Percentiles rank a stretch among this genome's conserved stretches.
phyloP scores from a whole-genome alignment of 2,797 vertebrate species.

The Epinephelus awoara region DNA sequence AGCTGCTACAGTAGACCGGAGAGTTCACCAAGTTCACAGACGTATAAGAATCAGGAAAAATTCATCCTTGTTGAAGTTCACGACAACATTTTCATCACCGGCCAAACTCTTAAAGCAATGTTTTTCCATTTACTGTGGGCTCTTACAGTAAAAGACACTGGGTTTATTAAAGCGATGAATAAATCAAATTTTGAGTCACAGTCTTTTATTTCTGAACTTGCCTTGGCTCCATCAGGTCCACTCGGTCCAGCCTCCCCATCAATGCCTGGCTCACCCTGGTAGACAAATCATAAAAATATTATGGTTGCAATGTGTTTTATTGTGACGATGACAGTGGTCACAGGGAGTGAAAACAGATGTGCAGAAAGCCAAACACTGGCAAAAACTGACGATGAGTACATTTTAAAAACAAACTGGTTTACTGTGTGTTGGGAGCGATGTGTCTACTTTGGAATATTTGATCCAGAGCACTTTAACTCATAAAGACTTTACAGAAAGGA shows the following conservation, averaged over 20 bases:
- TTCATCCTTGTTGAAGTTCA: not conserved
- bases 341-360: slow-evolving; percentile 33
- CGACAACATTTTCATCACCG: not conserved
- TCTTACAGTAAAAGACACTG: not conserved
- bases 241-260: slow-evolving; percentile 89
- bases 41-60: not conserved
- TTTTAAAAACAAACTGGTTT: slow-evolving; percentile 11
- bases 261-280: slow-evolving; percentile 91
- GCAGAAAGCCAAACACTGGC: not conserved
- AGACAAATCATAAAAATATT: slow-evolving; percentile 40
- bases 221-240: slow-evolving; percentile 92
- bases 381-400: not conserved
- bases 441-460: not conserved
- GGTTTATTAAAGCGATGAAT: not conserved
- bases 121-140: slow-evolving; percentile 10
- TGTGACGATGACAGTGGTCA: slow-evolving; percentile 15
- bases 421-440: not conserved
- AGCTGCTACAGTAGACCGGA: slow-evolving; percentile 34
- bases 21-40: slow-evolving; percentile 39
- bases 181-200: slow-evolving; percentile 9
- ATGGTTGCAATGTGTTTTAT: slow-evolving; percentile 1
- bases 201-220: slow-evolving; percentile 67
- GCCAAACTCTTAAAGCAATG: not conserved
- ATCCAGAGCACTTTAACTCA: not conserved
- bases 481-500: not conserved